Base-by-base conservation (phyloP, 2,888 invertebrate species). In the Apodemia duryi region DNA sequence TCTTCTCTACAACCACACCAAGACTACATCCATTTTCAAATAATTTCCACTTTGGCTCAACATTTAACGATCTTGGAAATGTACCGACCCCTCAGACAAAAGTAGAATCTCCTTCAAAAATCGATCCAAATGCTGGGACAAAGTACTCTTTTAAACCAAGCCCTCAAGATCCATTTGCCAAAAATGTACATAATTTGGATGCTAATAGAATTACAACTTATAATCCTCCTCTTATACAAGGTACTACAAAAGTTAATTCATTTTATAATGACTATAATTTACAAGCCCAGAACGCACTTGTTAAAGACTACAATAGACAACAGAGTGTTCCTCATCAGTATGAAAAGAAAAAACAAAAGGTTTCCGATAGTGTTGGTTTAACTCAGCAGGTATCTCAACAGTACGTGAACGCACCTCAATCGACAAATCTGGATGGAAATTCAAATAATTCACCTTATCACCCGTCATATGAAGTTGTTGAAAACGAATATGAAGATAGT, bases 31-130 rank as follows among this genome's bases (percentile, higher is more conserved):
- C 87, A 1, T 82, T 85, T 43, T 77, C 82, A 6, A 89, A 86
- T 70, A 85, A 87, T 63, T 74, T 80, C 66, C 78, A 84, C 66
- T 93, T 81, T 69, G 88, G 84, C 69, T 83, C 85, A 0, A 83
- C 83, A 54, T 86, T 81, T 41, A 82, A 77, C 54, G 85, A 92
- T 78, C 72, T 85, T 74, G 83, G 93, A 81, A 78, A 83, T 79
- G 73, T 88, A 74, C 77, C 93, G 73, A 92, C 93, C 2, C 93
- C 93, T 11, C 83, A 81, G 64, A 82, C 86, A 1, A 89, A 92
- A 74, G 71, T 80, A 41, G 79, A 84, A n/a, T 72, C 78, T 3
- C 79, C 85, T 21, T 78, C 80, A 7, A 89, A 91, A 71, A 82
- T 86, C 63, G 88, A 91, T 68, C 86, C 88, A 10, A 90, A 89